Evolutionary conservation across 2,797 vertebrate species (phyloP), one percentile per base, ranked within the genome.

Genomic region (Sitta carolinensis): DNA sequence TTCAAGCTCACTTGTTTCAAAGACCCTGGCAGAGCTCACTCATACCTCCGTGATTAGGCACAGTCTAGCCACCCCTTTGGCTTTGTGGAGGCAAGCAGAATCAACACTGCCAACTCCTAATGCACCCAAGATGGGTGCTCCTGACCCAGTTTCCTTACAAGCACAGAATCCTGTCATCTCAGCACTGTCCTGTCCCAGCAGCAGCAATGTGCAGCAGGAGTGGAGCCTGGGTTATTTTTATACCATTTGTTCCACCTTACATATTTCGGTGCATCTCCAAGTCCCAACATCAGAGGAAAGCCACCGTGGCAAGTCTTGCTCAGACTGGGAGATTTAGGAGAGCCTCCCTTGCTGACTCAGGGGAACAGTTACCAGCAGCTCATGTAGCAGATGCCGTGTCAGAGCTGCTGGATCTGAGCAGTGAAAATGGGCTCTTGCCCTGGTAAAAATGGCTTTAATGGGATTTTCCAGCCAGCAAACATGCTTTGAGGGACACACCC

Each of bases 401-500:
- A 13, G 61, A 54, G 82, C 58, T 87, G 57, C 75, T 89, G 72
- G 52, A 87, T 63, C 76, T 32, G 5, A 74, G n/a, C 50, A 51
- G 47, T 4, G 4, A 57, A 72, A 89, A 52, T 0, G 5, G 73
- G 42, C 38, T 89, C 22, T 83, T 87, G 50, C 82, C 54, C 69
- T 66, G 25, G 61, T 64, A 78, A 88, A 88, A 93, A 93, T 64
- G 36, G 58, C 32, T 81, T 89, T 93, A 88, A 75, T 3, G 6
- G 54, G 62, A 78, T 91, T 92, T 94, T 94, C 87, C 90, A 93
- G 54, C 20, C 69, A 94, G 79, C 40, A 83, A 92, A 88, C 14
- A 27, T 2, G 1, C 66, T 81, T 63, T 52, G 38, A 89, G 10
- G 16, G 82, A 57, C 91, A 97, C 87, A 91, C 85, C 94, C 82